phyloP scores from a whole-genome alignment of 2,797 vertebrate species.

The Pelochelys cantorii region DNA sequence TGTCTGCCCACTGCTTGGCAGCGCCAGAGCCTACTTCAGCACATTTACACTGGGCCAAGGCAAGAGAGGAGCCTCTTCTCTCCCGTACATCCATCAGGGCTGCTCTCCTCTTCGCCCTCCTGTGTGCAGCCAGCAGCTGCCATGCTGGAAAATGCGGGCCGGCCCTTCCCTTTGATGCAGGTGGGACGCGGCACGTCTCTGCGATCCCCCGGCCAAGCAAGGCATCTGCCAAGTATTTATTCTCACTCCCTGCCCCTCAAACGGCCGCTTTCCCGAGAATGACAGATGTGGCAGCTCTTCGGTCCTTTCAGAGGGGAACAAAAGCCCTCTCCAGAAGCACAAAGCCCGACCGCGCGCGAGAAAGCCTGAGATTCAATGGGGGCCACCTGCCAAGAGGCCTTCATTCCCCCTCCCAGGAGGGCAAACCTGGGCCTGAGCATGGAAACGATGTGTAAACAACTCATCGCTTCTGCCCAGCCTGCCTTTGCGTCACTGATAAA shows the following conservation, averaged over 20 bases:
- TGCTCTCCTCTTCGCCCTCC: neutral
- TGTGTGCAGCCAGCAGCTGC: neutral
- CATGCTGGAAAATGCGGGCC: neutral
- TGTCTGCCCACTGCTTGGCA: neutral
- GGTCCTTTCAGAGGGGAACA: constrained; percentile 78
- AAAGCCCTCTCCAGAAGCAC: constrained; percentile 77
- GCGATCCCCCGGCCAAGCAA: constrained; percentile 5
- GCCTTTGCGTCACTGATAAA: constrained; percentile 35
- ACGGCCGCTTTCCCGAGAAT: constrained; percentile 43
- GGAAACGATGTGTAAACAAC: constrained; percentile 25
- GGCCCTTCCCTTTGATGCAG: neutral
- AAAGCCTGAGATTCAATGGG: constrained; percentile 62
- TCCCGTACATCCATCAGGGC: neutral
- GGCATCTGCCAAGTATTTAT: constrained; percentile 66
- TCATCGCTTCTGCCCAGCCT: neutral
- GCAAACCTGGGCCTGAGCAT: neutral
- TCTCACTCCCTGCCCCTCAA: neutral
- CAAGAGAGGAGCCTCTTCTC: neutral
- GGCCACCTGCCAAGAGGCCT: constrained; percentile 78
- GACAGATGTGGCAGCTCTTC: constrained; percentile 82
- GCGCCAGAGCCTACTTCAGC: neutral
- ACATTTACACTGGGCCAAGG: neutral
- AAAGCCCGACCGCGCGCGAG: constrained; percentile 72
- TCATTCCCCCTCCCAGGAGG: neutral
- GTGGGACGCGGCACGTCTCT: neutral